Conservation (phyloP, 2,888 invertebrate genomes). For the Rapana venosa region DNA sequence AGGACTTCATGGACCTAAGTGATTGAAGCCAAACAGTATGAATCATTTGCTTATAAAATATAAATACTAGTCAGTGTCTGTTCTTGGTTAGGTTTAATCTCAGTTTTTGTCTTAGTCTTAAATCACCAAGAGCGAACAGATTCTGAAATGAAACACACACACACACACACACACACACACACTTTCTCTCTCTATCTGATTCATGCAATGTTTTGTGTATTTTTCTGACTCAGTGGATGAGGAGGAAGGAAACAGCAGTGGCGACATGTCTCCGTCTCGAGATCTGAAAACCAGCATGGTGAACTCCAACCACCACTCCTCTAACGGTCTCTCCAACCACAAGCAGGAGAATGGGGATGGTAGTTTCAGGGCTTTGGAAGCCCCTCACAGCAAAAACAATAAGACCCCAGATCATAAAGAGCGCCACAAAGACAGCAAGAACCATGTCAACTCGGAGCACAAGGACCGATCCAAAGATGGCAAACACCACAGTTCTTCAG, state of each 20-base stretch:
- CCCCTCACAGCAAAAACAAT: conserved; percentile 35
- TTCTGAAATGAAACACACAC: not conserved
- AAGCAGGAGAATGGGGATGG: not conserved
- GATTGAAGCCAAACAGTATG: too few relatives aligned
- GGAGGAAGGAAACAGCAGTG: not conserved
- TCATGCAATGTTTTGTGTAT: not conserved
- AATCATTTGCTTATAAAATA: too few relatives aligned
- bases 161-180: not conserved
- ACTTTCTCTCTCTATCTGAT: not conserved
- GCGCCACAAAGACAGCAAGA: conserved; percentile 48
- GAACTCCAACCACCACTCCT: not conserved
- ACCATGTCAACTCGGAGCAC: conserved; percentile 53
- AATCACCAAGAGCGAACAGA: too few relatives aligned
- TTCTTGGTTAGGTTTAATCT: too few relatives aligned
- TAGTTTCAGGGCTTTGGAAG: not conserved
- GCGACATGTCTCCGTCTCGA: conserved; percentile 38
- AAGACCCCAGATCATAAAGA: conserved; percentile 56
- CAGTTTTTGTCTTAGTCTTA: too few relatives aligned
- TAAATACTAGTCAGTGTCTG: too few relatives aligned
- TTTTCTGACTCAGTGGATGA: not conserved
- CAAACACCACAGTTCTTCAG: conserved; percentile 47
- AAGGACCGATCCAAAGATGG: conserved; percentile 44
- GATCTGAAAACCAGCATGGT: conserved; percentile 51
- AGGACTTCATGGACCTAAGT: too few relatives aligned
- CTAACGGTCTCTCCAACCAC: conserved; percentile 1